Conservation (phyloP, 2,888 invertebrate genomes). For the Eugnorisma glareosa region DNA sequence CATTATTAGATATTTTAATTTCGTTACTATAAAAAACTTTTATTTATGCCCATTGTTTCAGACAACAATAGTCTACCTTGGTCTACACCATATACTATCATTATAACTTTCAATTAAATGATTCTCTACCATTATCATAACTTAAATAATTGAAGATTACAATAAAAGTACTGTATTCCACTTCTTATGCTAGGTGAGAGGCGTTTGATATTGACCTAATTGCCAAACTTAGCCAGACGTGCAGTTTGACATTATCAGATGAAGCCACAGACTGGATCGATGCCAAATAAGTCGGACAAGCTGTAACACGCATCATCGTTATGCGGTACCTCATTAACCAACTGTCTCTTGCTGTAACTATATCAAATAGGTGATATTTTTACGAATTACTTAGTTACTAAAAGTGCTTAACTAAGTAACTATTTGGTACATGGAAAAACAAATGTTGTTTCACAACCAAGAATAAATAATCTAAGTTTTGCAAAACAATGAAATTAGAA, state of each 20-base stretch:
- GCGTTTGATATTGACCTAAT: neutral
- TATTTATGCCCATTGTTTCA: neutral
- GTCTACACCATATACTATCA: neutral
- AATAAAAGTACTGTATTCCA: neutral
- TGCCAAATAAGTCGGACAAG: conserved; percentile 10
- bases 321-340: neutral
- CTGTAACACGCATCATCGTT: neutral
- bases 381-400: neutral
- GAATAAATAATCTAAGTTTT: neutral
- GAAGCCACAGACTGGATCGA: neutral
- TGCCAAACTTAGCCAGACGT: neutral
- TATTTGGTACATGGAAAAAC: neutral
- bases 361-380: neutral
- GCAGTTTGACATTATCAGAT: neutral
- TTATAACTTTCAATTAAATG: neutral
- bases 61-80: neutral
- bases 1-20: neutral
- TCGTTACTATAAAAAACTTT: neutral
- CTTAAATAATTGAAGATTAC: neutral
- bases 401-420: neutral
- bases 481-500: no score
- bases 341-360: no score
- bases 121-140: neutral
- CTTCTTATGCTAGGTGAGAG: neutral
- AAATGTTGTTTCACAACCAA: no score